Evolutionary conservation across 2,797 vertebrate species (phyloP), one percentile per base, ranked within the genome.

Genomic region (Loriculus beryllinus): DNA sequence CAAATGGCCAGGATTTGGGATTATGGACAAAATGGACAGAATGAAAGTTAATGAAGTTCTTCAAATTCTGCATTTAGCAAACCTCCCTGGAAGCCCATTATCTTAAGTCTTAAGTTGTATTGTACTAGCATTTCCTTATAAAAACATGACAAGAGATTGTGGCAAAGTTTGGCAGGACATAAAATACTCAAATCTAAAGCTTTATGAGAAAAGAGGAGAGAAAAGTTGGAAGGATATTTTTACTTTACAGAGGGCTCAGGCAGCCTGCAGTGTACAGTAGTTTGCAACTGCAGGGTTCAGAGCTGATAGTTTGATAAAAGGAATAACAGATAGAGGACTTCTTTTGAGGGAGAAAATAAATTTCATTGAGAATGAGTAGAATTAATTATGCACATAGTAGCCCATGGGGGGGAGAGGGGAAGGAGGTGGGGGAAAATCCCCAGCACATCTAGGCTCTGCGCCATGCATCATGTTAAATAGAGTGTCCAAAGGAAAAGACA

Each of bases 321-420:
- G 67, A 31, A 52, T 70, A 92, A 92, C 33, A 84, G 65, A 88
- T 26, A 87, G 70, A 64, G 23, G 42, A 56, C 23, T 82, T 91
- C n/a, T 87, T 92, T 93, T 75, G 57, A 60, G 39, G 39, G 33
- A 82, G 63, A 80, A 89, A 90, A 75, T 15, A 72, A 72, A 81
- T 88, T 86, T 74, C 52, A 19, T 39, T 92, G 31, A 78, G 54
- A 94, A 76, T 31, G 62, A 87, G 84, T 7, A 85, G 92, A 92
- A 96, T 94, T 92, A 90, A 90, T 96, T 95, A 85, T 71, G 52
- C 72, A 79, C 84, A 57, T 79, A 43, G 88, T 37, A 95, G 63
- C 51, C 25, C 47, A 2, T 39, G 74, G 48, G 35, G 35, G 37
- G 77, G 31, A 88, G 51, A 82, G 9, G 37, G 65, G 69, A 87